A percentile compares a stretch with the other conserved stretches of the same genome.
These are phyloP conservation scores for Albula glossodonta DNA, from an alignment of 2,113 vertebrate species.

Conservation along the genomic window DNA sequence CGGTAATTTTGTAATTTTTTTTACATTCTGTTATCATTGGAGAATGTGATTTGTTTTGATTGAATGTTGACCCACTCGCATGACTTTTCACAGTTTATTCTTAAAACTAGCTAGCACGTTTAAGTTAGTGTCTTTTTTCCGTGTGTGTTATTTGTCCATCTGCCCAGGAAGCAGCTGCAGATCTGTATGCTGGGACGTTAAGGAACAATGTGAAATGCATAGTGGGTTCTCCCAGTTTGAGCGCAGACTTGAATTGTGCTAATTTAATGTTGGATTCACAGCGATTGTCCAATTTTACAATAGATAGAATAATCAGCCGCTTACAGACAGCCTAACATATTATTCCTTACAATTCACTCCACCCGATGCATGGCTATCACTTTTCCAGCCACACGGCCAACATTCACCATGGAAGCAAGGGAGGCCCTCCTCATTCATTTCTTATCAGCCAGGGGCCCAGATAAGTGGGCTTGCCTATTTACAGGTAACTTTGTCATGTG, in stretches of 20 bases:
- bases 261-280: neutral
- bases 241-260: neutral
- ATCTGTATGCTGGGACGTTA: too few relatives aligned
- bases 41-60: too few relatives aligned
- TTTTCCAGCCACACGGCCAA: neutral
- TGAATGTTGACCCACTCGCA: too few relatives aligned
- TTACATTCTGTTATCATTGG: too few relatives aligned
- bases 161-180: too few relatives aligned
- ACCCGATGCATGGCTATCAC: neutral
- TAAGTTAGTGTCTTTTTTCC: too few relatives aligned
- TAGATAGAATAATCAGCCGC: neutral
- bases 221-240: neutral
- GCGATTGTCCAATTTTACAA: neutral
- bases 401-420: neutral
- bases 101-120: too few relatives aligned
- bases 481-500: neutral
- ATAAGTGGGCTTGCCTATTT: neutral
- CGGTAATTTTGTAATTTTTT: too few relatives aligned
- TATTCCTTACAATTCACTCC: neutral
- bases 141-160: too few relatives aligned
- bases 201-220: neutral
- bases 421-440: too few relatives aligned
- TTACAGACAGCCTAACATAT: neutral
- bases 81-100: too few relatives aligned
- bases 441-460: too few relatives aligned